Evolutionary conservation across 2,797 vertebrate genomes (phyloP).

Genomic region (Neopelma chrysocephalum): DNA sequence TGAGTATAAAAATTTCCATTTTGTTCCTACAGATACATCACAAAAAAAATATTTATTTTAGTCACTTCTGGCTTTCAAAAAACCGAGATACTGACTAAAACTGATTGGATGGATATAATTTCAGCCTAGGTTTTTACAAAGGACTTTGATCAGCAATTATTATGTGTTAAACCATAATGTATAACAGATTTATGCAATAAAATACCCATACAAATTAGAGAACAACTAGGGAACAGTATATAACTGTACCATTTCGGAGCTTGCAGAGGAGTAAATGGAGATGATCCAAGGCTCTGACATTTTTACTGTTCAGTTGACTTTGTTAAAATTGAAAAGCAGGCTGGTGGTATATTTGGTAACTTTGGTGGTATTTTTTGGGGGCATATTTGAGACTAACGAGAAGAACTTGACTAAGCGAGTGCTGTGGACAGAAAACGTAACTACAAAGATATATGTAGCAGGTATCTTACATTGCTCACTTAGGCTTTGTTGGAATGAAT

Average conservation of each 20-base stretch:
- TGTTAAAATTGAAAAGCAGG: background rate
- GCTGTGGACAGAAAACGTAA: background rate
- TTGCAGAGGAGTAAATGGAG: constrained; percentile 32
- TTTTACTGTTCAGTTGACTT: constrained; percentile 35
- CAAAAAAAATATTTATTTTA: background rate
- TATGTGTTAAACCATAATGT: background rate
- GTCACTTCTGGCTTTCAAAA: background rate
- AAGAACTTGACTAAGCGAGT: background rate
- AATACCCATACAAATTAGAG: background rate
- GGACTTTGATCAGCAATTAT: background rate
- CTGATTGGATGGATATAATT: background rate
- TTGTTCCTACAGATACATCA: background rate
- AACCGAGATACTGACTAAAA: background rate
- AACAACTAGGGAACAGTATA: background rate
- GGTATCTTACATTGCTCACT: background rate
- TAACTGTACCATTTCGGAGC: background rate
- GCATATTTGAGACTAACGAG: background rate
- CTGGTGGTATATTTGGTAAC: background rate
- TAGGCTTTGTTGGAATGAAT: background rate
- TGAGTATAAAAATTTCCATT: background rate
- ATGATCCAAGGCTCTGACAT: constrained; percentile 24
- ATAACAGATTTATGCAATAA: background rate
- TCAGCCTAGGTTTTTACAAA: background rate
- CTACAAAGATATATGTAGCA: background rate
- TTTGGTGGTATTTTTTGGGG: background rate